Conservation (phyloP, 2,113 vertebrate species). For the Tetraodon nigroviridis region DNA sequence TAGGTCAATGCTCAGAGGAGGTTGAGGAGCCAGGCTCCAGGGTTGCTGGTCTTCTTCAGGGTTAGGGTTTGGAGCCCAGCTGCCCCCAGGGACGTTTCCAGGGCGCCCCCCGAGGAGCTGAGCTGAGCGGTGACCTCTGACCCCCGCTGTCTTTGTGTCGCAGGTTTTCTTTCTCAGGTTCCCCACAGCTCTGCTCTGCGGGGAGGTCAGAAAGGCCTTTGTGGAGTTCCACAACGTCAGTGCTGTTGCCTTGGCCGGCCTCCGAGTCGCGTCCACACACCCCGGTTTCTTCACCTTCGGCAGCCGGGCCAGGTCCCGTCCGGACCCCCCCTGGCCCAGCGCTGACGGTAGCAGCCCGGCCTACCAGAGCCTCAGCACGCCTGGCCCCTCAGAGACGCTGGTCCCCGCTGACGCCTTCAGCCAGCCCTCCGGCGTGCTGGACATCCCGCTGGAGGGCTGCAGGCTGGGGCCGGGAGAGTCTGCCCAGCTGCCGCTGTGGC, state of each 20-base stretch:
- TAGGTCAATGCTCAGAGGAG: too few relatives aligned
- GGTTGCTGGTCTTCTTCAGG: too few relatives aligned
- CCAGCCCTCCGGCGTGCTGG: constrained; percentile 73
- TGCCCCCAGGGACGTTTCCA: too few relatives aligned
- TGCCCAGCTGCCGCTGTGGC: constrained; percentile 91
- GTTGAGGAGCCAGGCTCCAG: too few relatives aligned
- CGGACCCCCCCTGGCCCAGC: constrained; percentile 77
- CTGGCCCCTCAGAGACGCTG: constrained; percentile 64
- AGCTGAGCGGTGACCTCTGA: too few relatives aligned
- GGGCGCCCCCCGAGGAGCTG: too few relatives aligned
- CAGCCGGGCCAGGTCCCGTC: constrained; percentile 62
- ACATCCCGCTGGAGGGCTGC: constrained; percentile 82
- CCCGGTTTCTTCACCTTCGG: constrained; percentile 97
- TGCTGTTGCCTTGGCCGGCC: constrained; percentile 80
- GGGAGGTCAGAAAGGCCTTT: constrained; percentile 92
- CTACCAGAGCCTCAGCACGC: constrained; percentile 82
- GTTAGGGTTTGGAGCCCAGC: too few relatives aligned
- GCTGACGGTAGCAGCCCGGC: constrained; percentile 92
- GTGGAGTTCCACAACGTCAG: constrained; percentile 97
- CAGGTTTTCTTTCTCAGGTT: constrained; percentile 99
- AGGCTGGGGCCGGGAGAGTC: constrained; percentile 86
- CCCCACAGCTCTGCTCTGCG: constrained; percentile 92
- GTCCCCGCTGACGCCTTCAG: constrained; percentile 82
- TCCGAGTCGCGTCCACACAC: constrained; percentile 89
- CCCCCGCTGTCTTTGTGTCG: neutral